A percentile compares a stretch with the other conserved stretches of the same genome.
Evolutionary conservation across 2,797 vertebrate genomes (phyloP).

Genomic region (Monodelphis domestica): DNA sequence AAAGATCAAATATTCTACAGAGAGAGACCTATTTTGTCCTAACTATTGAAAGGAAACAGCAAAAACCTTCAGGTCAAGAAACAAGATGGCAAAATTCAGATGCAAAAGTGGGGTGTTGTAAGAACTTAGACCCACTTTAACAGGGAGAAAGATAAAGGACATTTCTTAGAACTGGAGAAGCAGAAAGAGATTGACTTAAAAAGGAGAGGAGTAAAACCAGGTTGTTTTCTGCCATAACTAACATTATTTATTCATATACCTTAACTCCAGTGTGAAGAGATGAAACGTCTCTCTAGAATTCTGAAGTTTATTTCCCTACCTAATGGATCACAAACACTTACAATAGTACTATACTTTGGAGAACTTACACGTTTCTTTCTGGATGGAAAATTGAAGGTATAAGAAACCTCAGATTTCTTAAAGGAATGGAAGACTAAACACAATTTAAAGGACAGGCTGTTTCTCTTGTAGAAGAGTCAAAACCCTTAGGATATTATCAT

Average conservation of each 20-base stretch:
- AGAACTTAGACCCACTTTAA: background rate
- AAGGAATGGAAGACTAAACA: background rate
- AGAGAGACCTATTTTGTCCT: background rate
- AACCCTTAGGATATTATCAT: background rate
- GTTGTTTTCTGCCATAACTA: background rate
- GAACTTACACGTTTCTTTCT: background rate
- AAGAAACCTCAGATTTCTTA: too few relatives aligned
- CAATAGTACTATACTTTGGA: background rate
- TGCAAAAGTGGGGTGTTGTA: rapidly evolving
- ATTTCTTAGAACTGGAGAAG: background rate
- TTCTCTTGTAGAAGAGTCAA: background rate
- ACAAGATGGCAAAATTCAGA: background rate
- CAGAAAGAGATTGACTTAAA: background rate
- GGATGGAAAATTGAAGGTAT: background rate
- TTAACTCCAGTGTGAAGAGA: background rate
- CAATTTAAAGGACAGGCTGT: background rate
- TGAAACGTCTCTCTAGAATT: background rate
- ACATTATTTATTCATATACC: background rate
- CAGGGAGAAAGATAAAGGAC: background rate
- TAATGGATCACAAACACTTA: background rate
- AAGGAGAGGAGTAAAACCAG: background rate
- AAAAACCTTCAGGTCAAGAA: background rate
- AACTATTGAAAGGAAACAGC: background rate
- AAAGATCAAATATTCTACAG: background rate
- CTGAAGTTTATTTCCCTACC: background rate